These are phyloP conservation scores for Lysandra coridon DNA, from an alignment of 2,888 invertebrate species.

Conservation along the genomic window DNA sequence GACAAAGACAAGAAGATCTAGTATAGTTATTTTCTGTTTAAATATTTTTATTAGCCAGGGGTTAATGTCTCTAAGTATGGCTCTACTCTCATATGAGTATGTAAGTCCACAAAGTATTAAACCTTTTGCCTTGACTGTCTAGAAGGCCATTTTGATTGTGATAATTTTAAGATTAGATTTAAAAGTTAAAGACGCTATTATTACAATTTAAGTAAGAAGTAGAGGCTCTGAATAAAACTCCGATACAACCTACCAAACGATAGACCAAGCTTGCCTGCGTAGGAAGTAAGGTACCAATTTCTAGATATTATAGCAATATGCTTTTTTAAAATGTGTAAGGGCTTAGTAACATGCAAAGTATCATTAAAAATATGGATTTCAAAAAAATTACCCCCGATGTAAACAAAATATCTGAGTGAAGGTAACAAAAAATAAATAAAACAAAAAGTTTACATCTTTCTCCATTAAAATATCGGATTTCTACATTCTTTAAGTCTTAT, in stretches of 20 bases:
- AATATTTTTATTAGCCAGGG: too few relatives aligned
- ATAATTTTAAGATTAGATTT: slow-evolving; percentile 45
- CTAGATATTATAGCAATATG: not conserved
- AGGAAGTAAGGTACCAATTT: not conserved
- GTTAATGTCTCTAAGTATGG: not conserved
- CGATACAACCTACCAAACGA: not conserved
- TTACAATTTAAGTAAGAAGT: slow-evolving; percentile 11
- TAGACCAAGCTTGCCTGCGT: not conserved
- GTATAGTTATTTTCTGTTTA: too few relatives aligned
- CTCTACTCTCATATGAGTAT: not conserved
- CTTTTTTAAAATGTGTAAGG: not conserved
- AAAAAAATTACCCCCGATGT: too few relatives aligned
- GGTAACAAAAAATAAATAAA: too few relatives aligned
- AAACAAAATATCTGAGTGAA: too few relatives aligned
- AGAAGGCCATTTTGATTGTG: slow-evolving; percentile 49
- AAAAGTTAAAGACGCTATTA: slow-evolving; percentile 34
- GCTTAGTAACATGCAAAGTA: not conserved
- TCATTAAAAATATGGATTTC: not conserved
- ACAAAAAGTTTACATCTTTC: too few relatives aligned
- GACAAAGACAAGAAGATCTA: too few relatives aligned
- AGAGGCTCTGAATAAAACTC: not conserved
- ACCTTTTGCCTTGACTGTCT: slow-evolving; percentile 35
- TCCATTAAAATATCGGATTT: not conserved
- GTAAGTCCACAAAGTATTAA: slow-evolving; percentile 15
- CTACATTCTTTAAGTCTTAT: not conserved